Evolutionary conservation across 1,140 invertebrate species (phyloP).

Genomic region (Stenopsyche tienmushanensis): DNA sequence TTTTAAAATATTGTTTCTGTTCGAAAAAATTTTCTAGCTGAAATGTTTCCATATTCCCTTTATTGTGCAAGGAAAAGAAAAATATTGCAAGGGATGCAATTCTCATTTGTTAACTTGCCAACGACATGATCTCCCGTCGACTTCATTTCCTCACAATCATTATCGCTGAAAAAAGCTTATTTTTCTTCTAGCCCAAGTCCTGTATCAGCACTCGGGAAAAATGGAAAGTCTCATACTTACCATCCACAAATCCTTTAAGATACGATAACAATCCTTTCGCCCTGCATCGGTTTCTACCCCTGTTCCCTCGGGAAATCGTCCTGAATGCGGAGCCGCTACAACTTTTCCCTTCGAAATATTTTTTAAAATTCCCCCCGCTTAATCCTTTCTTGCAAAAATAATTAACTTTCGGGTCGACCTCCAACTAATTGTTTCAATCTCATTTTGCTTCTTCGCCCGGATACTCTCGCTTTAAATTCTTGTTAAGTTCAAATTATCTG

Average conservation of each 20-base stretch:
- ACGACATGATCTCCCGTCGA: no score
- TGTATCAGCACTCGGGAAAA: background rate
- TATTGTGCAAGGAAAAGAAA: no score
- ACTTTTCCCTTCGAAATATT: slow-evolving; percentile 36
- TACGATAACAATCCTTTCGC: slow-evolving; percentile 39
- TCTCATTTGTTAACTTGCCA: no score
- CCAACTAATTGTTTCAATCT: slow-evolving; percentile 40
- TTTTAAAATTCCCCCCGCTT: slow-evolving; percentile 28
- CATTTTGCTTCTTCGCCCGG: slow-evolving; percentile 22
- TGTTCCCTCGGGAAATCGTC: slow-evolving; percentile 38
- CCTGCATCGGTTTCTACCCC: background rate
- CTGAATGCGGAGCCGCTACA: slow-evolving; percentile 30
- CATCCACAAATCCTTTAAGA: slow-evolving; percentile 30
- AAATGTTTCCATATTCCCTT: no score
- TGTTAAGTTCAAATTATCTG: slow-evolving; percentile 24
- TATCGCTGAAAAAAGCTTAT: no score
- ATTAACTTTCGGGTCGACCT: slow-evolving; percentile 37
- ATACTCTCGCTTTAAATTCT: slow-evolving; percentile 18
- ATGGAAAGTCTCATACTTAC: slow-evolving; percentile 13
- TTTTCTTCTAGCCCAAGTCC: background rate
- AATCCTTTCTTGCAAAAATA: slow-evolving; percentile 38
- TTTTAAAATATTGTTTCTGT: no score
- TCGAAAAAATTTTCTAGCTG: no score
- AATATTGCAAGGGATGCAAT: no score
- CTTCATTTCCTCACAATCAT: no score